Conservation (phyloP, 1,140 invertebrate species). For the Drosophila trapezifrons region DNA sequence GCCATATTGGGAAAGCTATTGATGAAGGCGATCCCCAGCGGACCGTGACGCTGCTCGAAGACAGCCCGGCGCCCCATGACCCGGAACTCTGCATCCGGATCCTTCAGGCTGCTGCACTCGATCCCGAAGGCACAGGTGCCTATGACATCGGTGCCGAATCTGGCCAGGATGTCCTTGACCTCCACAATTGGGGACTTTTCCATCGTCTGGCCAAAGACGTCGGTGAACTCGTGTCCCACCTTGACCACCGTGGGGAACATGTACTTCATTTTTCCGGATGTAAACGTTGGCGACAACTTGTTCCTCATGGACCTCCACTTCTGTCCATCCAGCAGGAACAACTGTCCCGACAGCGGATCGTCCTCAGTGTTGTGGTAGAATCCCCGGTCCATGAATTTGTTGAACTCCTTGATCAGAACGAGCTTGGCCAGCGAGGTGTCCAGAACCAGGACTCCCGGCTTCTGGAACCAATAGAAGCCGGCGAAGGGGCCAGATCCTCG, state of each 20-base stretch:
- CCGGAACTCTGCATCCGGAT: conserved; percentile 86
- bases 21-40: conserved; percentile 27
- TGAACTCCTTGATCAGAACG: conserved; percentile 87
- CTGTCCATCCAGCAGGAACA: conserved; percentile 84
- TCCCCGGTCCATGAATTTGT: conserved; percentile 85
- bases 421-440: conserved; percentile 87
- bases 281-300: conserved; percentile 86
- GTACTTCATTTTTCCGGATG: conserved; percentile 86
- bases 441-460: conserved; percentile 84
- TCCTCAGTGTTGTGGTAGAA: conserved; percentile 84
- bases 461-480: conserved; percentile 83
- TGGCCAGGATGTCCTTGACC: conserved; percentile 69
- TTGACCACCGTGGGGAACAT: conserved; percentile 84
- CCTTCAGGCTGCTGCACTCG: conserved; percentile 85
- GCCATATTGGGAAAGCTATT: conserved; percentile 63
- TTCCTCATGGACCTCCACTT: conserved; percentile 86
- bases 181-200: conserved; percentile 49
- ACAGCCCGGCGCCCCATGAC: conserved; percentile 68
- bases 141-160: conserved; percentile 84
- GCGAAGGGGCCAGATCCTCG: conserved; percentile 69
- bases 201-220: conserved; percentile 52
- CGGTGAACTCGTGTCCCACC: conserved; percentile 71
- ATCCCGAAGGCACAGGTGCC: conserved; percentile 88
- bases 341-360: conserved; percentile 85
- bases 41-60: conserved; percentile 46